These are phyloP conservation scores for Zonitis immaculata DNA, from an alignment of 2,888 invertebrate species.

Conservation along the genomic window DNA sequence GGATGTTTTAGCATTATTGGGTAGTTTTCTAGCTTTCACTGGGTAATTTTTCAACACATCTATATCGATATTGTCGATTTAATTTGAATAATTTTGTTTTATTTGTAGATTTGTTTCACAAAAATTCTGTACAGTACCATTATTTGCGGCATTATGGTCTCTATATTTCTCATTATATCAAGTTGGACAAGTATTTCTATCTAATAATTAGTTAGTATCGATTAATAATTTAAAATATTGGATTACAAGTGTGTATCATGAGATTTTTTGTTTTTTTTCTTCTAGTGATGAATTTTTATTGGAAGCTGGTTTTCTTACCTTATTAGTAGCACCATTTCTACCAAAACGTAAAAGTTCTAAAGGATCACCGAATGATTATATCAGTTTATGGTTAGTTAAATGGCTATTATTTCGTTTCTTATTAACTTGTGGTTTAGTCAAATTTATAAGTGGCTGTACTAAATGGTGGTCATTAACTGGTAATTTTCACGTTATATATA, in stretches of 20 bases:
- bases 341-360: constrained; percentile 47
- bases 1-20: constrained; percentile 62
- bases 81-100: constrained; percentile 21
- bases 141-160: constrained; percentile 63
- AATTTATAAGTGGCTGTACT: constrained; percentile 66
- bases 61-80: too few relatives aligned
- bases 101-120: constrained; percentile 60
- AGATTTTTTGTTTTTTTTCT: too few relatives aligned
- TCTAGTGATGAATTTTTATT: constrained; percentile 66
- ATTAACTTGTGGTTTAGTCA: constrained; percentile 67
- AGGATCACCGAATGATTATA: constrained; percentile 50
- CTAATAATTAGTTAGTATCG: constrained; percentile 64
- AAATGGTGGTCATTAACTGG: constrained; percentile 76
- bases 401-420: constrained; percentile 71
- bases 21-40: constrained; percentile 61
- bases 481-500: constrained; percentile 41
- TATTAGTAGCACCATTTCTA: constrained; percentile 63
- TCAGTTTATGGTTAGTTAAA: constrained; percentile 63
- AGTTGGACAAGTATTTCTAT: constrained; percentile 70
- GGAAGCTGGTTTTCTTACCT: constrained; percentile 67
- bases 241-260: neutral
- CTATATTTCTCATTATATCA: constrained; percentile 71
- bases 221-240: neutral
- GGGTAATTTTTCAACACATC: too few relatives aligned
- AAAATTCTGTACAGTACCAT: constrained; percentile 56